A percentile compares a stretch with the other conserved stretches of the same genome.
These are phyloP conservation scores for Barbus barbus DNA, from an alignment of 2,113 vertebrate species.

Conservation along the genomic window DNA sequence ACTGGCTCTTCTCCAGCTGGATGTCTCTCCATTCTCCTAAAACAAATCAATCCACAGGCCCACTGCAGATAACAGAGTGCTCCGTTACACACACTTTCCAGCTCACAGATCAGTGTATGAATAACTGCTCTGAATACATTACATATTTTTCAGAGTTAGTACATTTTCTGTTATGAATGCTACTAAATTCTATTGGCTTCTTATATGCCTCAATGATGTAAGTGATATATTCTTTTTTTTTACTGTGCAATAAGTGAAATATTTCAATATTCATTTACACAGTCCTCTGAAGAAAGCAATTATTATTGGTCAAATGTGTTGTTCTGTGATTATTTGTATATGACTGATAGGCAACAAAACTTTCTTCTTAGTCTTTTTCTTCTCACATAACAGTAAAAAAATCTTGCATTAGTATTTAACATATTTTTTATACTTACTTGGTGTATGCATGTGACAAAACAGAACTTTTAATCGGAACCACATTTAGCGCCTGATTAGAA, in stretches of 20 bases:
- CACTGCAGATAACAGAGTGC: background rate
- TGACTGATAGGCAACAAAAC: too few species aligned
- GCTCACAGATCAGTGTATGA: constrained; percentile 6
- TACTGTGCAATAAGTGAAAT: background rate
- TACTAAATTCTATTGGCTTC: background rate
- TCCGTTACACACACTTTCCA: constrained; percentile 37
- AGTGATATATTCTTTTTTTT: background rate
- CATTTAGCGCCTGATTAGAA: background rate
- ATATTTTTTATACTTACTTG: background rate
- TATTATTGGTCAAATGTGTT: too few species aligned
- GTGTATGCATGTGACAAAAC: background rate
- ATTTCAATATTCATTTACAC: background rate
- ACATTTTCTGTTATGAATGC: background rate
- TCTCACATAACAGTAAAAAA: too few species aligned
- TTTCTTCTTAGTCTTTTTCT: too few species aligned
- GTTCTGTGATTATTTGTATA: background rate
- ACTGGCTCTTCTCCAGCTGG: constrained; percentile 45
- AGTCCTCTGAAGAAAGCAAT: background rate
- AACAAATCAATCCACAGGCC: constrained; percentile 40
- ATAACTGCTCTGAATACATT: background rate
- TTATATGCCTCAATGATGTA: background rate
- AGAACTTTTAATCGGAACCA: background rate
- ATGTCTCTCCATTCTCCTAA: constrained; percentile 27
- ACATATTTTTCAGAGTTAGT: background rate
- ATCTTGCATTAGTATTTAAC: too few species aligned